These are phyloP conservation scores for Melanerpes aurifrons DNA, from an alignment of 2,113 vertebrate species.

Conservation along the genomic window DNA sequence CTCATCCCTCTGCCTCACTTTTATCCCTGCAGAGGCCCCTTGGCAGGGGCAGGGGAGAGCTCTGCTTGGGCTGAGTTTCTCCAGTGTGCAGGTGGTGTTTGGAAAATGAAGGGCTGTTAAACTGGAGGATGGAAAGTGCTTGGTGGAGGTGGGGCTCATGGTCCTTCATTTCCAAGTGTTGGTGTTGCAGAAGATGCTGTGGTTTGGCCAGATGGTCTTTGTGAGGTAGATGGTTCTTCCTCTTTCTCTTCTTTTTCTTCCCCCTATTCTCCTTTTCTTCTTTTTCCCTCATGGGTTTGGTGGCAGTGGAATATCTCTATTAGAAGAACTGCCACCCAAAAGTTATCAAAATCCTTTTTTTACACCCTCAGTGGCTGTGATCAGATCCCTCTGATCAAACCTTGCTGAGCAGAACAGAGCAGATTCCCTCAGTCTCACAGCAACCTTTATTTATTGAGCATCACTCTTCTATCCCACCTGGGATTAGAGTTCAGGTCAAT, in stretches of 20 bases:
- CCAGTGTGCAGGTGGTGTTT: rapidly evolving
- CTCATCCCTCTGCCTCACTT: not conserved
- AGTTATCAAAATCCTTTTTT: not conserved
- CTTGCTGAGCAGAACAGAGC: not conserved
- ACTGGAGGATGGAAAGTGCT: not conserved
- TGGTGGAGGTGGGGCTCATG: not conserved
- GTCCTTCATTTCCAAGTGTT: not conserved
- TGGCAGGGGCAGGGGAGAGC: not conserved
- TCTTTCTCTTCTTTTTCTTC: too few species aligned
- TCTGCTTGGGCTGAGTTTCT: not conserved
- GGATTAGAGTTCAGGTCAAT: not conserved
- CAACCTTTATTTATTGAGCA: not conserved
- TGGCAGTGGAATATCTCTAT: not conserved
- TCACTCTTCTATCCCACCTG: not conserved
- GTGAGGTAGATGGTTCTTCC: not conserved
- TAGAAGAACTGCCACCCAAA: not conserved
- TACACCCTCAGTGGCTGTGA: not conserved
- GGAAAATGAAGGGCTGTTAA: rapidly evolving
- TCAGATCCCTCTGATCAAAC: not conserved
- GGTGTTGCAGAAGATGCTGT: not conserved
- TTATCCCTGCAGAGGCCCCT: rapidly evolving
- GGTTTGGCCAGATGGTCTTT: not conserved
- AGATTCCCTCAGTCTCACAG: not conserved
- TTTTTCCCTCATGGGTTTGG: too few species aligned
- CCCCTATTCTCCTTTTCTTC: too few species aligned